Conservation (phyloP, 92 coral and sea anemone genomes). For the Epizoanthus illoricatus region DNA sequence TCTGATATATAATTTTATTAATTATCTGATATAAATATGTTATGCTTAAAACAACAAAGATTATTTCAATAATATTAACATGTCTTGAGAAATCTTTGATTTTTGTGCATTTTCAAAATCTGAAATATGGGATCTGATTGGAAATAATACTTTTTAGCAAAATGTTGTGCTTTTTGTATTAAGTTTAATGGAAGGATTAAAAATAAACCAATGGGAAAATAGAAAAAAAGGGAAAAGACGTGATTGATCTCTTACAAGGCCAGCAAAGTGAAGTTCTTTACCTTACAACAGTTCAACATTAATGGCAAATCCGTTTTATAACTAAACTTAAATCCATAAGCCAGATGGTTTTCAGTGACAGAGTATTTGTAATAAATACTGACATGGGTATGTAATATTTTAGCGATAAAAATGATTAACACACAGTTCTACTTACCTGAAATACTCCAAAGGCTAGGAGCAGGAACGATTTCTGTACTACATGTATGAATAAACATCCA, state of each 20-base stretch:
- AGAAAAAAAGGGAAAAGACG: neutral
- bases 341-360: no score
- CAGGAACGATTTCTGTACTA: neutral
- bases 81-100: neutral
- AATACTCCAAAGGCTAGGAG: neutral
- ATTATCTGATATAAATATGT: neutral
- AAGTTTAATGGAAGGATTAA: no score
- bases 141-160: no score
- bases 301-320: conserved; percentile 1
- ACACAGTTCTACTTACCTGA: neutral
- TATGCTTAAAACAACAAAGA: neutral
- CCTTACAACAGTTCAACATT: neutral
- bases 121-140: neutral
- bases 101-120: neutral
- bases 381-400: no score
- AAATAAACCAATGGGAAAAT: no score
- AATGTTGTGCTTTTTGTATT: no score
- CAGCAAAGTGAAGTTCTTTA: neutral
- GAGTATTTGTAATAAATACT: no score
- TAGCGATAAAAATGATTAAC: no score
- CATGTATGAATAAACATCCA: neutral
- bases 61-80: neutral
- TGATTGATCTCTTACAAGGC: neutral
- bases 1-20: neutral
- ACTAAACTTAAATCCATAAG: no score